phyloP scores from a whole-genome alignment of 2,888 invertebrate species.

The Meiosimyza decipiens region DNA sequence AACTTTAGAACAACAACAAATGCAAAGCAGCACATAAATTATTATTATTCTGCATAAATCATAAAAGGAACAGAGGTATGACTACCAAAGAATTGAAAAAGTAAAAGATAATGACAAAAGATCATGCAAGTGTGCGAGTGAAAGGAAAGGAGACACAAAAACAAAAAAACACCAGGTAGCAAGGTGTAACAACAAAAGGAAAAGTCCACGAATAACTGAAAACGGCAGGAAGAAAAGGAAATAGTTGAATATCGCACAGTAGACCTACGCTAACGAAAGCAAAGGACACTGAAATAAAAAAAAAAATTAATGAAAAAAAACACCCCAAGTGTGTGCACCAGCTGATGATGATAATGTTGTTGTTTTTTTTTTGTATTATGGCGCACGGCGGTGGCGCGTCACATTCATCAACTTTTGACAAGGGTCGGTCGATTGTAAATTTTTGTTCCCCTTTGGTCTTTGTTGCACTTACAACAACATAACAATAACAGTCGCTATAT shows the following conservation, averaged over 20 bases:
- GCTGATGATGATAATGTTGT: not conserved
- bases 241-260: not conserved
- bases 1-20: conserved; percentile 12
- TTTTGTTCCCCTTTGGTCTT: not conserved
- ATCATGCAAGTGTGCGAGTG: no score
- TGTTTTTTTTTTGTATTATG: not conserved
- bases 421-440: conserved; percentile 11
- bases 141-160: not conserved
- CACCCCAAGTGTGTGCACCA: not conserved
- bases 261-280: conserved; percentile 9
- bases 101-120: no score
- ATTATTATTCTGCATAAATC: not conserved
- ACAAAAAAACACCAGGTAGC: not conserved
- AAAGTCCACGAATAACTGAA: not conserved
- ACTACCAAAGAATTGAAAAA: no score
- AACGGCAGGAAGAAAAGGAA: not conserved
- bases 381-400: not conserved
- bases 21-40: conserved; percentile 12
- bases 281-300: conserved; percentile 9
- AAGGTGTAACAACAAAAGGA: conserved; percentile 6
- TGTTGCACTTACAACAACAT: not conserved
- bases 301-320: conserved; percentile 6
- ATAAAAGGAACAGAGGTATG: not conserved
- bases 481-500: conserved; percentile 26
- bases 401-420: conserved; percentile 20